A percentile compares a stretch with the other conserved stretches of the same genome.
Conservation (phyloP, 2,113 vertebrate species). For the Malurus alboscapulatus region DNA sequence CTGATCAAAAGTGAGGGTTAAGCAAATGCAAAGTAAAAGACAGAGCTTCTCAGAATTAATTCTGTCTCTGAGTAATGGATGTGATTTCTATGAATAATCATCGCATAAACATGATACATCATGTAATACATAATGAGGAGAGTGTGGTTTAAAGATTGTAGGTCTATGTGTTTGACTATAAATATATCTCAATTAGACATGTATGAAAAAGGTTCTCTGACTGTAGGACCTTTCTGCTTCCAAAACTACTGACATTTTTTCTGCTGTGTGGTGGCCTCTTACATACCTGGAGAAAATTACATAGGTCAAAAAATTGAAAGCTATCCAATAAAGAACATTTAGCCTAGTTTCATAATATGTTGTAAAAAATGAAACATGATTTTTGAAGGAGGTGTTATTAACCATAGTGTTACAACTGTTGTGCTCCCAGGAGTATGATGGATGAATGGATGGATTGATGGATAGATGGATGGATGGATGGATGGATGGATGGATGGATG, state of each 20-base stretch:
- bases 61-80: neutral
- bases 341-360: constrained; percentile 12
- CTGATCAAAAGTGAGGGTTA: neutral
- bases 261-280: neutral
- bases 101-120: neutral
- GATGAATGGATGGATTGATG: neutral
- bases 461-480: neutral
- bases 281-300: neutral
- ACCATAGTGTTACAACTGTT: neutral
- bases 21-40: neutral
- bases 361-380: constrained; percentile 28
- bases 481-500: neutral
- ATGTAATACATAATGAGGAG: neutral
- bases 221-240: neutral
- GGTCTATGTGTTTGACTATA: neutral
- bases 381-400: constrained; percentile 39
- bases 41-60: neutral
- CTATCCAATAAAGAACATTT: neutral
- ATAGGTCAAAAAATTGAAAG: neutral
- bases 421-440: neutral
- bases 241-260: neutral
- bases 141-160: neutral
- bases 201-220: neutral
- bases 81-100: neutral
- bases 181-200: neutral